A percentile compares a stretch with the other conserved stretches of the same genome.
These are phyloP conservation scores for Hemistola chrysoprasaria DNA, from an alignment of 2,888 invertebrate species.

Conservation along the genomic window DNA sequence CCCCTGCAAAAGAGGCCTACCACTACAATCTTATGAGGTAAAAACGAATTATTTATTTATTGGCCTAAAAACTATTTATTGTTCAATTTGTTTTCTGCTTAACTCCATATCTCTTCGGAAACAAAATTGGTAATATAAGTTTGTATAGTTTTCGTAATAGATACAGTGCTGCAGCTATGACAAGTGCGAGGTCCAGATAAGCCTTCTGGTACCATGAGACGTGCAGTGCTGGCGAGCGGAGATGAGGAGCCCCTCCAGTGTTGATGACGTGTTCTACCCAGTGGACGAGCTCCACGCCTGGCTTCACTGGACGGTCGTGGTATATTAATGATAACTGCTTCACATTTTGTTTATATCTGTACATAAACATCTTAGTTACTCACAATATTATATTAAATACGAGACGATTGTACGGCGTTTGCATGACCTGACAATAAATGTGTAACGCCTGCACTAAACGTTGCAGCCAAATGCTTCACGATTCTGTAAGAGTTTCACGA, in stretches of 20 bases:
- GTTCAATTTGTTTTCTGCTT: conserved; percentile 50
- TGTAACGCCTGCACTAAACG: no score
- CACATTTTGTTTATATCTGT: neutral
- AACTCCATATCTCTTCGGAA: conserved; percentile 22
- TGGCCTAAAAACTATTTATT: no score
- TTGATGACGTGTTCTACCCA: conserved; percentile 85
- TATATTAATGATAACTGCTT: conserved; percentile 40
- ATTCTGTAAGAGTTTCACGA: no score
- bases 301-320: conserved; percentile 70
- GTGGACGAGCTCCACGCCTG: conserved; percentile 83
- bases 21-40: no score
- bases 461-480: no score
- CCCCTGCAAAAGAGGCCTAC: no score
- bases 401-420: no score
- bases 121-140: neutral
- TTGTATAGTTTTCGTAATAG: neutral
- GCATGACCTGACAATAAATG: no score
- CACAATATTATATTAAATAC: no score
- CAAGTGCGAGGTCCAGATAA: neutral
- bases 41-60: no score
- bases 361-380: no score
- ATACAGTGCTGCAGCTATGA: neutral
- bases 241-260: no score
- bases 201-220: conserved; percentile 3
- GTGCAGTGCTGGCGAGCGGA: conserved; percentile 32